phyloP scores from a whole-genome alignment of 2,888 invertebrate genomes.

The Pyrocoelia pectoralis region DNA sequence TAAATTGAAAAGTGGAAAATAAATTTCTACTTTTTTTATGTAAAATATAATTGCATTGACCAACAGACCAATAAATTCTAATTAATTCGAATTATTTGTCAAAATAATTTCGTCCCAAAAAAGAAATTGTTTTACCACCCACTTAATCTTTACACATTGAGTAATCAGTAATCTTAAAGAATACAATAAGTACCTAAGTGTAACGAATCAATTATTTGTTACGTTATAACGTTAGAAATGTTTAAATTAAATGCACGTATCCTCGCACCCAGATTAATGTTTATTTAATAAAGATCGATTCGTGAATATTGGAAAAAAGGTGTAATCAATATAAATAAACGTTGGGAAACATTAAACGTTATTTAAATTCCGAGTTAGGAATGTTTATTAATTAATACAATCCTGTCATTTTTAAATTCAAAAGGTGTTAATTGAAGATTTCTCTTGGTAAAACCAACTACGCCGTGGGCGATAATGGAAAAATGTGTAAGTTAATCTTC shows the following conservation, averaged over 20 bases:
- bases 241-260: too few relatives aligned
- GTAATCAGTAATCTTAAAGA: too few relatives aligned
- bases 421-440: conserved; percentile 29
- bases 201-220: too few relatives aligned
- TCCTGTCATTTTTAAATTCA: conserved; percentile 17
- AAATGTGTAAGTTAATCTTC: conserved; percentile 25
- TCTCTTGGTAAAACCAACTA: conserved; percentile 16
- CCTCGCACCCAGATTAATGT: too few relatives aligned
- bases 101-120: too few relatives aligned
- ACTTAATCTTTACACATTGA: too few relatives aligned
- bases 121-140: too few relatives aligned
- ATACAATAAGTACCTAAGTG: too few relatives aligned
- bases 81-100: neutral
- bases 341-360: neutral
- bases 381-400: conserved; percentile 22
- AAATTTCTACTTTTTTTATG: neutral
- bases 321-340: conserved; percentile 1
- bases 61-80: neutral
- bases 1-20: neutral
- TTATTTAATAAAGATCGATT: too few relatives aligned
- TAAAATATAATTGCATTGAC: neutral
- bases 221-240: too few relatives aligned
- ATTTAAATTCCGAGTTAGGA: conserved; percentile 8
- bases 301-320: too few relatives aligned
- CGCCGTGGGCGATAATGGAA: conserved; percentile 17